A percentile compares a stretch with the other conserved stretches of the same genome.
phyloP scores from a whole-genome alignment of 2,797 vertebrate genomes.

The Tachyglossus aculeatus region DNA sequence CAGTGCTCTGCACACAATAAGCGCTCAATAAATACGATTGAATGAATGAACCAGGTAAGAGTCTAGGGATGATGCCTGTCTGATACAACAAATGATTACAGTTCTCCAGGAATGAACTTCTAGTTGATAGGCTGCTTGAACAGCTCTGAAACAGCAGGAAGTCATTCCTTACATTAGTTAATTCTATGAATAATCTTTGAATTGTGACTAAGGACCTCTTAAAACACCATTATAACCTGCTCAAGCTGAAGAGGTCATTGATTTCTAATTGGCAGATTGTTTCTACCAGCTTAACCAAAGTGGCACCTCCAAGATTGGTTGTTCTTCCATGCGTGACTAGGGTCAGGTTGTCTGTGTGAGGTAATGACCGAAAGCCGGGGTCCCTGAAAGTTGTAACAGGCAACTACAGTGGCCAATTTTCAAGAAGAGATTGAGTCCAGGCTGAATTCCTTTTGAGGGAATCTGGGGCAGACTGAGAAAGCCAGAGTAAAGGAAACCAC shows the following conservation, averaged over 20 bases:
- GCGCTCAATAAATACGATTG: too few species aligned
- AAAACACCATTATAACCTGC: conserved; percentile 62
- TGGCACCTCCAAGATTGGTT: conserved; percentile 27
- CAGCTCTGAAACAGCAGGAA: conserved; percentile 50
- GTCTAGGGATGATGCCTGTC: background rate
- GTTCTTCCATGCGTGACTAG: too few species aligned
- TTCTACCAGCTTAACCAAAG: conserved; percentile 60
- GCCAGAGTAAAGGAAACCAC: too few species aligned
- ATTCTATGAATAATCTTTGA: conserved; percentile 60
- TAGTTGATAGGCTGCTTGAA: conserved; percentile 38
- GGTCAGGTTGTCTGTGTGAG: too few species aligned
- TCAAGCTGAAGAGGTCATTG: conserved; percentile 59
- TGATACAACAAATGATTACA: conserved; percentile 44
- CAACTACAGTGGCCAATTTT: too few species aligned
- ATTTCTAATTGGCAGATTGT: conserved; percentile 71
- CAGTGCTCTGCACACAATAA: too few species aligned
- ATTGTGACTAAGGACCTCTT: conserved; percentile 70
- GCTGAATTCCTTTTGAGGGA: too few species aligned
- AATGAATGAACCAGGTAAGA: too few species aligned
- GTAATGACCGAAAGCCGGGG: too few species aligned
- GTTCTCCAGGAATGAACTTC: conserved; percentile 52
- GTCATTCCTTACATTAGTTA: conserved; percentile 65
- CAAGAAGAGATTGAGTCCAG: too few species aligned
- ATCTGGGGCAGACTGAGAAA: too few species aligned
- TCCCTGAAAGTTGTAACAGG: too few species aligned